Evolutionary conservation across 2,888 invertebrate species (phyloP).

Genomic region (Lepas anatifera): DNA sequence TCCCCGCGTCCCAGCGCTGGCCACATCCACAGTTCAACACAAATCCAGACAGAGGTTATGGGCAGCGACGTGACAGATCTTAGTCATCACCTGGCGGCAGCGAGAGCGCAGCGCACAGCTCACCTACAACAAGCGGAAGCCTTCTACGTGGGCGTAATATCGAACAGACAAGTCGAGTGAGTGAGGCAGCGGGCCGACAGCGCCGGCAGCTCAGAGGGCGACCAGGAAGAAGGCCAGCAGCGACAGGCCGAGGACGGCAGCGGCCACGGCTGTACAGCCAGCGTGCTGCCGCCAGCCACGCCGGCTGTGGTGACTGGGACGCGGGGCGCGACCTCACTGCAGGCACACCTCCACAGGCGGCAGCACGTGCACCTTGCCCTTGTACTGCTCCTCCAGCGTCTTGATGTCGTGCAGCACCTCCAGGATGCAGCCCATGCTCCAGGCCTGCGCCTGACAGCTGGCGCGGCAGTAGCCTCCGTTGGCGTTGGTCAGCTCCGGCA

Average conservation of each 20-base stretch:
- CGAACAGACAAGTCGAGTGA: too few relatives aligned
- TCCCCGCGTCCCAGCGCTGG: neutral
- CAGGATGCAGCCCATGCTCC: constrained; percentile 79
- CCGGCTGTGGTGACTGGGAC: neutral
- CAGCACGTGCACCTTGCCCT: constrained; percentile 16
- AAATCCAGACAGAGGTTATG: neutral
- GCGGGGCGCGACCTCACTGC: constrained; percentile 15
- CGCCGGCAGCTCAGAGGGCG: neutral
- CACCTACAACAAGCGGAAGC: too few relatives aligned
- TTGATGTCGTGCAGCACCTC: constrained; percentile 47
- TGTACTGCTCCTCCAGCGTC: constrained; percentile 13
- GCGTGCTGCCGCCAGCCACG: neutral
- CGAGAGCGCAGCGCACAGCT: too few relatives aligned
- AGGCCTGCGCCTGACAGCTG: constrained; percentile 91
- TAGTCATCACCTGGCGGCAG: neutral
- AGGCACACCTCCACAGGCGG: constrained; percentile 9
- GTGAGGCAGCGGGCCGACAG: too few relatives aligned
- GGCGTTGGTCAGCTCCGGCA: constrained; percentile 89
- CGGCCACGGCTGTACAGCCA: neutral
- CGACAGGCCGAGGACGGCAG: neutral
- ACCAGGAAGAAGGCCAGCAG: neutral
- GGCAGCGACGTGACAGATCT: neutral
- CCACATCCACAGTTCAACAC: neutral
- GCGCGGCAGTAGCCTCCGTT: constrained; percentile 68
- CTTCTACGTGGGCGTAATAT: too few relatives aligned